Evolutionary conservation across 2,113 vertebrate genomes (phyloP).

Genomic region (Elanus axillaris): DNA sequence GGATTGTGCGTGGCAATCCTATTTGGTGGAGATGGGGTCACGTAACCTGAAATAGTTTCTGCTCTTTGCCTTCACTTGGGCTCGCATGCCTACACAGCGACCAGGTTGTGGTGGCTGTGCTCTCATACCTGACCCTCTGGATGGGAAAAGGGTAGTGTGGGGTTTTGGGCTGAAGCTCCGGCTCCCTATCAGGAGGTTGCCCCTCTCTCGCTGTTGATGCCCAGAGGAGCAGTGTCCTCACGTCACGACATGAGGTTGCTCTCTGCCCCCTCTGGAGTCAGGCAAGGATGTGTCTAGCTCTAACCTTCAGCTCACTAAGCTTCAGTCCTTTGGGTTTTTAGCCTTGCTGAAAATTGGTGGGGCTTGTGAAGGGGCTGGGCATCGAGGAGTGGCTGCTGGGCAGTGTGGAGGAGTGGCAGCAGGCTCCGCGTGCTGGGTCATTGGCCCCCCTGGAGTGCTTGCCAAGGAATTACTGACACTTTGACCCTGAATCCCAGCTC

Average conservation of each 20-base stretch:
- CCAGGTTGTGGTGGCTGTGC: background rate
- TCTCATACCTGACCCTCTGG: background rate
- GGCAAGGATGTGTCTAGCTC: background rate
- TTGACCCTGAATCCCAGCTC: background rate
- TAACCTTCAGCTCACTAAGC: background rate
- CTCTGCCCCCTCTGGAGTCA: background rate
- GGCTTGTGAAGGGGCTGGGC: background rate
- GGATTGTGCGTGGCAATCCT: slow-evolving; percentile 63
- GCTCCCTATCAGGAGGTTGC: background rate
- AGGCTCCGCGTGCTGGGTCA: background rate
- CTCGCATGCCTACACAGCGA: background rate
- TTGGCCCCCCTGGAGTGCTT: background rate
- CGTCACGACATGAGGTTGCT: background rate
- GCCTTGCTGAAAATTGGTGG: background rate
- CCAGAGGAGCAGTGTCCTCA: fast-evolving
- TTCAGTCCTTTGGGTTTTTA: background rate
- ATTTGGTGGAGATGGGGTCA: slow-evolving; percentile 39
- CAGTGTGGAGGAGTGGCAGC: background rate
- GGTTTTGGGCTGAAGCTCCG: background rate
- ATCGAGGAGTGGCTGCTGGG: background rate
- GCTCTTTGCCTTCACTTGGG: background rate
- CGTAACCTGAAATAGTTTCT: slow-evolving; percentile 32
- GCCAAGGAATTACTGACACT: background rate
- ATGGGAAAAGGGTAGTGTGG: background rate
- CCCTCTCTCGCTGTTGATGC: background rate